phyloP scores from a whole-genome alignment of 2,113 vertebrate genomes.

The Ailurus styani region DNA sequence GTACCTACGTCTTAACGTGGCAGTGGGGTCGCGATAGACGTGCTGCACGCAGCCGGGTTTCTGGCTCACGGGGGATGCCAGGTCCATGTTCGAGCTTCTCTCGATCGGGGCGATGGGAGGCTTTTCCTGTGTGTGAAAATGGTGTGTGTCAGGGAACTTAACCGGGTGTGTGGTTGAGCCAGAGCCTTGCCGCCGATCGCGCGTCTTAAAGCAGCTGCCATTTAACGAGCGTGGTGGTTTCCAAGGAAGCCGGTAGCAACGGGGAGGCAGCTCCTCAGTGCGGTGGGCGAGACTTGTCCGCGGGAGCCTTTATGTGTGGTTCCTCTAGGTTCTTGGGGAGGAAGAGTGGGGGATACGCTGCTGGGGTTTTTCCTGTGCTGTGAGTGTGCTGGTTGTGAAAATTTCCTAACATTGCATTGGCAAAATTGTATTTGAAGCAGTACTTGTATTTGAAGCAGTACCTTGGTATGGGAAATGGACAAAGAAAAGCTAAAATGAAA shows the following conservation, averaged over 20 bases:
- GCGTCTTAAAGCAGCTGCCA: fast-evolving
- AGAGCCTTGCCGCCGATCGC: not conserved
- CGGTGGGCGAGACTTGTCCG: fast-evolving
- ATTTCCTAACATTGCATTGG: not conserved
- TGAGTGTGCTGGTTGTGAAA: not conserved
- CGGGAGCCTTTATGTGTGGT: not conserved
- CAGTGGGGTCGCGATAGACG: not conserved
- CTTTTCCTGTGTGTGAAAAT: not conserved
- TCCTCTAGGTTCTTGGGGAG: not conserved
- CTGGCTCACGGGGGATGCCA: not conserved
- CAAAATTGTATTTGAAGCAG: not conserved
- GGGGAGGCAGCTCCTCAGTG: not conserved
- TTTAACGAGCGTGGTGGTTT: not conserved
- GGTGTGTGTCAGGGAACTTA: not conserved
- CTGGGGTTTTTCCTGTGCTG: not conserved
- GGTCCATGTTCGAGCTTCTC: fast-evolving
- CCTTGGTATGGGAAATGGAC: not conserved
- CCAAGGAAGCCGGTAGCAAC: not conserved
- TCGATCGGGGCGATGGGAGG: not conserved
- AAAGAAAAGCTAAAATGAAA: not conserved
- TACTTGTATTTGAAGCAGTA: not conserved
- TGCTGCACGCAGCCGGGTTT: too few species aligned
- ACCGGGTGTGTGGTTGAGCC: not conserved
- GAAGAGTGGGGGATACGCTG: not conserved
- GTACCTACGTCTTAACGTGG: not conserved